Conservation (phyloP, 64 coral and sea anemone species). For the Stichodactyla mertensii region DNA sequence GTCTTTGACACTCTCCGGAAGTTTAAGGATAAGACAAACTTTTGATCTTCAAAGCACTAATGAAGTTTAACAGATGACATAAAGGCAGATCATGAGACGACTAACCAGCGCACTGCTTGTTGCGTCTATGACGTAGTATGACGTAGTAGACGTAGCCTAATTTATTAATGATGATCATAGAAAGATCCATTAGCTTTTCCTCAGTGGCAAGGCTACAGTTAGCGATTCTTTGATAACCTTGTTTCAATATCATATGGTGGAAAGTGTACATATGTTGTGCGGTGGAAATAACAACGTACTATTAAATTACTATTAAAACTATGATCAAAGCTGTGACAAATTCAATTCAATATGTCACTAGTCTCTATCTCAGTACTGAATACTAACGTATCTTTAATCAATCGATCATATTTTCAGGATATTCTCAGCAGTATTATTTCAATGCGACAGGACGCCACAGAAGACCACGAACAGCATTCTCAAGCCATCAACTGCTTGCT, state of each 20-base stretch:
- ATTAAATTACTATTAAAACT: too few relatives aligned
- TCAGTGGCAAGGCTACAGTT: too few relatives aligned
- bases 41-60: background rate
- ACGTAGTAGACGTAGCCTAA: too few relatives aligned
- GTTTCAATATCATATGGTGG: too few relatives aligned
- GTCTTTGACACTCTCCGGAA: background rate
- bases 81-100: background rate
- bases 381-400: background rate
- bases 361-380: background rate
- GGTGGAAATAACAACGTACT: too few relatives aligned
- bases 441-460: slow-evolving; percentile 71
- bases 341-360: background rate
- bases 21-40: background rate
- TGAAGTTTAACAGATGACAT: background rate
- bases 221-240: too few relatives aligned
- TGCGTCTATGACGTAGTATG: too few relatives aligned
- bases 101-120: too few relatives aligned
- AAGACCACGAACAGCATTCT: slow-evolving; percentile 84
- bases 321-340: too few relatives aligned
- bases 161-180: too few relatives aligned
- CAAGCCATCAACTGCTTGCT: slow-evolving; percentile 82
- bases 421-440: slow-evolving; percentile 50
- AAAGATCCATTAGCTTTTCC: too few relatives aligned
- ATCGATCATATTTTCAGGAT: background rate
- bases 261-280: too few relatives aligned